Evolutionary conservation across 2,888 invertebrate species (phyloP), one percentile per base, ranked within the genome.

Genomic region (Archaeoteleia sp.): DNA sequence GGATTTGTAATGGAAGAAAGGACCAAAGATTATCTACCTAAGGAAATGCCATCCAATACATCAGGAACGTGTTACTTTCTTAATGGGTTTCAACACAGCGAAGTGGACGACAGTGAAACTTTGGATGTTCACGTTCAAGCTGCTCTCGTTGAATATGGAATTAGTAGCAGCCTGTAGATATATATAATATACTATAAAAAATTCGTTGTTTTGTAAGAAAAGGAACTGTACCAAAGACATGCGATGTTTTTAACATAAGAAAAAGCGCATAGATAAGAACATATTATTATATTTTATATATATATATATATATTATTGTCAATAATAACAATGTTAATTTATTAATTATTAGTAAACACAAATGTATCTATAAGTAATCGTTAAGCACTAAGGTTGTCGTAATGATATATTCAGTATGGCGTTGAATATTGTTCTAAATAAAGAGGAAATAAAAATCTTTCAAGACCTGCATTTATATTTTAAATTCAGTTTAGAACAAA

Each of bases 21-120:
- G 71, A 90, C 92, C 77, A 89, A 91, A 34, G 90, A 90, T 57
- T 93, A 91, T 85, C 89, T 96, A 74, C 96, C 96, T 6, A 92
- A 92, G 85, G 95, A 94, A 77, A 95, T 95, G 87, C 93, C 94
- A 35, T 88, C 90, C 76, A 89, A 92, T 78, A 91, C 91, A 55
- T 89, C 91, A 35, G 95, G 94, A 72, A 95, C 94, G 25, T 95
- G 95, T 83, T 91, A 96, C 87, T 96, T 96, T 85, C 88, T 96
- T 49, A 91, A 91, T 78, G 91, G 90, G 74, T 96, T 94, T 87
- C 88, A 88, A 65, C 93, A 95, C 84, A 91, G 91, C 0, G 88
- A 89, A 3, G 87, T 94, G 25, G 89, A 90, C 46, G 85, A 86
- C 4, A 87, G 86, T 2, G 87, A 89, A 27, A 86, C 91, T 1